Evolutionary conservation across 2,888 invertebrate species (phyloP).

Genomic region (Bugula neritina): DNA sequence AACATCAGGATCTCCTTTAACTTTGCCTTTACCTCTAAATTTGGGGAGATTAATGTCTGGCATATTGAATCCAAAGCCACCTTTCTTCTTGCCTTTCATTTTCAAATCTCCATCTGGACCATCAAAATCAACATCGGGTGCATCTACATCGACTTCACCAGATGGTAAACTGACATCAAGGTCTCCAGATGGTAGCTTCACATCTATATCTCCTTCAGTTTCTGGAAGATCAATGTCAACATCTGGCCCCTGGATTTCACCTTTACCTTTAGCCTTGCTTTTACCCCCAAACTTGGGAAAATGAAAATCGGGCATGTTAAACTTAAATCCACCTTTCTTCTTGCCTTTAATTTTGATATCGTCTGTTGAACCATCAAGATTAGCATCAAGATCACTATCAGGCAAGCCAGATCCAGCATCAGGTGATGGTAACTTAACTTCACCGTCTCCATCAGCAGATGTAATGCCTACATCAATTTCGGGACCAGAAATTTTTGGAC

Average conservation of each 20-base stretch:
- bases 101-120: neutral
- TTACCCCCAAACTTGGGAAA: slow-evolving; percentile 28
- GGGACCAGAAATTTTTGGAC: too few relatives aligned
- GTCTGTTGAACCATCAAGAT: neutral
- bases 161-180: neutral
- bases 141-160: neutral
- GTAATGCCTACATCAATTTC: neutral
- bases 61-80: slow-evolving; percentile 17
- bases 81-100: neutral
- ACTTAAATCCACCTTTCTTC: slow-evolving; percentile 23
- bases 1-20: neutral
- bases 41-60: neutral
- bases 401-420: neutral
- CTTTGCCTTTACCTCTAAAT: neutral
- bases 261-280: slow-evolving; percentile 11
- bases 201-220: slow-evolving; percentile 17
- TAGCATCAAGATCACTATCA: neutral
- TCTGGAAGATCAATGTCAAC: neutral
- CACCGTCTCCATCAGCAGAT: neutral
- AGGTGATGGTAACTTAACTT: neutral
- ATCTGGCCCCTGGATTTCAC: slow-evolving; percentile 1
- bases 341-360: neutral
- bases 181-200: slow-evolving; percentile 4
- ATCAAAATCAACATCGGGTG: neutral
- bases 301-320: slow-evolving; percentile 17